A percentile compares a stretch with the other conserved stretches of the same genome.
Conservation (phyloP, 2,113 vertebrate species). For the Heterotilapia buettikoferi region DNA sequence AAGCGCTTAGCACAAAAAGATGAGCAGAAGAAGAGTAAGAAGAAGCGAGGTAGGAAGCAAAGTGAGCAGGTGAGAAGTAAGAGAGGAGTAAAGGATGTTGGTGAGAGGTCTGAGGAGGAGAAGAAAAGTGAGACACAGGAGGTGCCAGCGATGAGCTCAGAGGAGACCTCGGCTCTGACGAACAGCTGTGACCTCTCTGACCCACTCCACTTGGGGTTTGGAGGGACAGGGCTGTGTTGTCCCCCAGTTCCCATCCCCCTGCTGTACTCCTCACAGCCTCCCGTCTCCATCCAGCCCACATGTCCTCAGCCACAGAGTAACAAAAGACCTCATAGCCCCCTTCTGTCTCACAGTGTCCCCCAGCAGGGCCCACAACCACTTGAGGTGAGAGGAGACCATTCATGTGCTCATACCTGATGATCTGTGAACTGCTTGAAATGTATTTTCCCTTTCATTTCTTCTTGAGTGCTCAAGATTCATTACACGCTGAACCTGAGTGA, state of each 20-base stretch:
- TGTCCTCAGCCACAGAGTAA: slow-evolving; percentile 14
- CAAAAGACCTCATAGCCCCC: slow-evolving; percentile 35
- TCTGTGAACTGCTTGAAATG: not conserved
- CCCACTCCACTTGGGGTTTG: slow-evolving; percentile 29
- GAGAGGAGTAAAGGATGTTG: not conserved
- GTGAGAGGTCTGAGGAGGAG: not conserved
- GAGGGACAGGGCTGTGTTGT: slow-evolving; percentile 5
- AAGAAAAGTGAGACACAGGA: not conserved
- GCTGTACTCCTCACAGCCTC: slow-evolving; percentile 26
- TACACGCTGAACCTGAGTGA: not conserved
- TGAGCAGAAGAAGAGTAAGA: slow-evolving; percentile 36
- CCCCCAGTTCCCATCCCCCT: slow-evolving; percentile 1
- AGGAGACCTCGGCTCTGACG: not conserved
- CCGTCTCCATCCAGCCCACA: slow-evolving; percentile 1
- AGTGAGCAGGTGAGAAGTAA: slow-evolving; percentile 24
- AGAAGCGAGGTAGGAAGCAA: slow-evolving; percentile 28
- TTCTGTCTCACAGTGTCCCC: not conserved
- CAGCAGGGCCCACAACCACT: slow-evolving; percentile 41
- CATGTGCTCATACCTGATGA: not conserved
- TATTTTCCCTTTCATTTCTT: not conserved
- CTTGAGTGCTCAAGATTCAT: not conserved
- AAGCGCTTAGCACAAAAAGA: not conserved
- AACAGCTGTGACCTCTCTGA: slow-evolving; percentile 46
- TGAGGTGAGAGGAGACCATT: slow-evolving; percentile 13
- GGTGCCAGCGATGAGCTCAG: not conserved